Evolutionary conservation across 2,113 vertebrate species (phyloP).

Genomic region (Tamias sibiricus): DNA sequence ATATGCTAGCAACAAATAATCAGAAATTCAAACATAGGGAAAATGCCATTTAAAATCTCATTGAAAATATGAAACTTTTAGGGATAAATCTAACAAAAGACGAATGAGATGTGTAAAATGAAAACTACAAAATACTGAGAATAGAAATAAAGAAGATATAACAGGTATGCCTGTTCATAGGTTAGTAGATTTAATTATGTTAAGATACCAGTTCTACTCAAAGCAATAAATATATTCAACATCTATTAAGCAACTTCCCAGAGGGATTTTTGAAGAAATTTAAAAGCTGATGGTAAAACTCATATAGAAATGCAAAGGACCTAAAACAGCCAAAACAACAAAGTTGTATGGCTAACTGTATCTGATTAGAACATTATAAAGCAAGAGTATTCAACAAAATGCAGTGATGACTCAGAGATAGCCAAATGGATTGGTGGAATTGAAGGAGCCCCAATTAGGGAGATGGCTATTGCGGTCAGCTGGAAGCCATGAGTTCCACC

Average conservation of each 20-base stretch:
- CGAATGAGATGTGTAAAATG: neutral
- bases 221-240: neutral
- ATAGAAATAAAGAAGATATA: neutral
- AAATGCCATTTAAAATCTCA: neutral
- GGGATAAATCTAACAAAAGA: neutral
- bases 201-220: neutral
- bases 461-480: no score
- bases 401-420: neutral
- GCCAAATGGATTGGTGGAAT: neutral
- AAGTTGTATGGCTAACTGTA: neutral
- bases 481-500: no score
- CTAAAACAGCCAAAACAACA: neutral
- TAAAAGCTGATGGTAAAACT: neutral
- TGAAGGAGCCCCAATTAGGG: no score
- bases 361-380: neutral
- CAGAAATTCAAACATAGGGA: neutral
- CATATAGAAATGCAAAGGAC: neutral
- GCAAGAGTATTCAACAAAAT: neutral
- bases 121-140: neutral
- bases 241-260: neutral
- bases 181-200: neutral
- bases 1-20: neutral
- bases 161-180: neutral
- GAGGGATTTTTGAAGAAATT: neutral
- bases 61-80: constrained; percentile 36